Base-by-base conservation (phyloP, 2,888 invertebrate species). In the Leucania comma region DNA sequence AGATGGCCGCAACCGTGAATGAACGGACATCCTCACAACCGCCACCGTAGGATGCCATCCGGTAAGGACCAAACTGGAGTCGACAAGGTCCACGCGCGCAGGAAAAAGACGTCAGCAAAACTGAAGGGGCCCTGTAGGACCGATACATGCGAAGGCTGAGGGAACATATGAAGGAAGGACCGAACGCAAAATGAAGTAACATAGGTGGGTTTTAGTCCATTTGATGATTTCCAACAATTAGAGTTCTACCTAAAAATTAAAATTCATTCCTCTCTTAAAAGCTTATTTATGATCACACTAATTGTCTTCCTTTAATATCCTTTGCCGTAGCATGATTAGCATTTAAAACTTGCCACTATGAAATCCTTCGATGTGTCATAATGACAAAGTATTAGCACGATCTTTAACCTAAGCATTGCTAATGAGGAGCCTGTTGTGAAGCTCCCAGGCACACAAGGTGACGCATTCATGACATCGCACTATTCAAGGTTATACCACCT, bases 391-490 rank as follows among this genome's bases (percentile, higher is more conserved):
- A 65, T 77, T 61, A 70, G 50, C 42, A 67, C 53, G 60, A 64
- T 61, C 35, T 82, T 71, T 67, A 61, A 67, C 63, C 66, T 59
- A 71, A 57, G 53, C 22, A 60, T 60, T 24, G 78, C 60, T 65
- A 81, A 82, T 68, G 72, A 58, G 54, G 56, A 80, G 65, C 50
- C n/a, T 71, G 65, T 69, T 48, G 57, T 56, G 42, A 29, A 69
- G 58, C 22, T 35, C 50, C 12, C 57, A 56, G 53, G 17, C 57
- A n/a, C 72, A 54, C 61, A 76, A 64, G 72, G 64, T 81, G 82
- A 78, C 66, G 66, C 71, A 71, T 51, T 67, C 60, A 77, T 77
- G 66, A 71, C 71, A 71, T 77, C 65, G 69, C 68, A 22, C n/a
- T 35, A 76, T 32, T 62, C 61, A 66, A 75, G 76, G 80, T 51